Evolutionary conservation across 2,113 vertebrate species (phyloP).

Genomic region (Osmerus eperlanus): DNA sequence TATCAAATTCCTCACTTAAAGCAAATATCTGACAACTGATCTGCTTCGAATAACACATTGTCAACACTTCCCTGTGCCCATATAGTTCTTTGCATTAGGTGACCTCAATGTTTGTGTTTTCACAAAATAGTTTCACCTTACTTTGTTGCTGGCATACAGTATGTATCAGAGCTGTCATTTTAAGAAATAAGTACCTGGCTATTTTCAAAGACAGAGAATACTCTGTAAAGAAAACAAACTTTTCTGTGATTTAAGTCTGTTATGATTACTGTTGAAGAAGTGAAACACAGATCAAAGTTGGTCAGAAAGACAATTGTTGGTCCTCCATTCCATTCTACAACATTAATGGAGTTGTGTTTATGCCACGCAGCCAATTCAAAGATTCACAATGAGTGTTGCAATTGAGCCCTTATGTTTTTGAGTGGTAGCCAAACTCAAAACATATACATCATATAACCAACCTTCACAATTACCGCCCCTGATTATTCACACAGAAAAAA

Average conservation of each 20-base stretch:
- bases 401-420: constrained; percentile 76
- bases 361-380: constrained; percentile 74
- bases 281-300: constrained; percentile 59
- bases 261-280: constrained; percentile 68
- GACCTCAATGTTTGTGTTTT: constrained; percentile 44
- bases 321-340: constrained; percentile 62
- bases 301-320: constrained; percentile 59
- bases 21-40: constrained; percentile 70
- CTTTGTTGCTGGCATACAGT: constrained; percentile 60
- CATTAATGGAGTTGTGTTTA: constrained; percentile 59
- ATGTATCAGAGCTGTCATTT: constrained; percentile 62
- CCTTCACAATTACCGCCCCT: constrained; percentile 50
- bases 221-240: constrained; percentile 65
- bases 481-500: constrained; percentile 65
- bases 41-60: constrained; percentile 68
- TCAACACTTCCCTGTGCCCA: constrained; percentile 63
- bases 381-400: constrained; percentile 75
- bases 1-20: constrained; percentile 69
- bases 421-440: constrained; percentile 72
- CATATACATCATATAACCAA: constrained; percentile 59
- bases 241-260: constrained; percentile 37
- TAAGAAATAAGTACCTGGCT: constrained; percentile 64
- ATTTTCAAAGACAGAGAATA: constrained; percentile 71
- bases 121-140: constrained; percentile 56
- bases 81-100: constrained; percentile 55